phyloP scores from a whole-genome alignment of 2,888 invertebrate genomes.

The Chalcosyrphus nemorum region DNA sequence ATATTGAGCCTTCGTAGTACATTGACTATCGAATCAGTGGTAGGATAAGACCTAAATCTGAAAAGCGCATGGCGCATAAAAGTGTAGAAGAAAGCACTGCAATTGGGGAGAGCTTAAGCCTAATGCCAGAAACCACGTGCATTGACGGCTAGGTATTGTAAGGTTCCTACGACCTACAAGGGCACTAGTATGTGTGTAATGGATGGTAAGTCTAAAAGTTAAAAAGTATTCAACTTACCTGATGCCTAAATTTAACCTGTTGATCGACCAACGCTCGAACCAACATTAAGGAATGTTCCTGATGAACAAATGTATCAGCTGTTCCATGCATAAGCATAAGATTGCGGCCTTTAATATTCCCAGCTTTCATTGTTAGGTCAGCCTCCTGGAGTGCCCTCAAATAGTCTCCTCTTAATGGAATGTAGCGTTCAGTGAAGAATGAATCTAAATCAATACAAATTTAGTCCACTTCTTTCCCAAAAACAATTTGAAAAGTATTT shows the following conservation, averaged over 20 bases:
- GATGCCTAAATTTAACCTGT: conserved; percentile 91
- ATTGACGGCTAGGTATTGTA: too few relatives aligned
- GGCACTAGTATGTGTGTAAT: too few relatives aligned
- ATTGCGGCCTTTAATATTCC: conserved; percentile 87
- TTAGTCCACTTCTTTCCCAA: neutral
- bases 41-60: too few relatives aligned
- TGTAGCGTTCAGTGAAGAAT: conserved; percentile 94
- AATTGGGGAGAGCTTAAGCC: too few relatives aligned
- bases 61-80: too few relatives aligned
- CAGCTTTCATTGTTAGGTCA: conserved; percentile 90
- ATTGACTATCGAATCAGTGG: too few relatives aligned
- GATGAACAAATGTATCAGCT: conserved; percentile 92
- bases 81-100: too few relatives aligned
- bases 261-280: conserved; percentile 91
- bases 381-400: conserved; percentile 88
- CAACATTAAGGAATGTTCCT: conserved; percentile 93
- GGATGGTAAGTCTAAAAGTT: too few relatives aligned
- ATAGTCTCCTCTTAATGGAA: conserved; percentile 89
- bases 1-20: too few relatives aligned
- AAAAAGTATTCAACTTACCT: conserved; percentile 84
- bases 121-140: too few relatives aligned
- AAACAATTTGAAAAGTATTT: conserved; percentile 76
- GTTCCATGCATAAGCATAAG: conserved; percentile 91
- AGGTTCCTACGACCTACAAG: too few relatives aligned
- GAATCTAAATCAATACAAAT: conserved; percentile 85